Percentiles rank a stretch among this genome's conserved stretches.
Conservation (phyloP, 35 echinoderm and acorn worm species). For the Antedon bifida region DNA sequence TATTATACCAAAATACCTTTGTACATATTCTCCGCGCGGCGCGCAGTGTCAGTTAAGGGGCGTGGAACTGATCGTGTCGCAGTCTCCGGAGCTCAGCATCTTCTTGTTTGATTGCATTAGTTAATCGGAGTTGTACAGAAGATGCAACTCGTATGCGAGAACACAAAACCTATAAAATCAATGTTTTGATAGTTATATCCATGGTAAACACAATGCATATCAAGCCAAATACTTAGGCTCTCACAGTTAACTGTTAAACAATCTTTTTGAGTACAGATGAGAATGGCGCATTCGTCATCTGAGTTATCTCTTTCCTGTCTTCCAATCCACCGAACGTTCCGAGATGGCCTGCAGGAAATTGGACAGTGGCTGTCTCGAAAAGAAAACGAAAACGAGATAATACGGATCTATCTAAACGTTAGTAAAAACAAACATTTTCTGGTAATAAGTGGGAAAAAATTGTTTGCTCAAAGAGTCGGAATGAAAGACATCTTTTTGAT, state of each 20-base stretch:
- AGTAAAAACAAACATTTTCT: neutral
- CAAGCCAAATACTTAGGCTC: no score
- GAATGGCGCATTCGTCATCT: conserved; percentile 47
- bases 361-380: conserved; percentile 41
- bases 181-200: no score
- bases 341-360: conserved; percentile 58
- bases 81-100: no score
- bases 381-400: conserved; percentile 35
- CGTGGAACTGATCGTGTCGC: no score
- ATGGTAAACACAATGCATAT: no score
- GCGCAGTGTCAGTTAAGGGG: neutral
- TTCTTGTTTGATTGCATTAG: no score
- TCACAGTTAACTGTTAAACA: no score
- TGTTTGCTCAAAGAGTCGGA: no score
- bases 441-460: no score
- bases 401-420: conserved; percentile 62
- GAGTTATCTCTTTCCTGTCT: conserved; percentile 22
- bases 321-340: conserved; percentile 25
- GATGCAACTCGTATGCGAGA: no score
- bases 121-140: no score
- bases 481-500: neutral
- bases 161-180: no score
- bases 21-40: neutral
- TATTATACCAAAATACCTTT: neutral
- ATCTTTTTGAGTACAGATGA: conserved; percentile 41